Evolutionary conservation across 2,888 invertebrate genomes (phyloP).

Genomic region (Limnephilus marmoratus): DNA sequence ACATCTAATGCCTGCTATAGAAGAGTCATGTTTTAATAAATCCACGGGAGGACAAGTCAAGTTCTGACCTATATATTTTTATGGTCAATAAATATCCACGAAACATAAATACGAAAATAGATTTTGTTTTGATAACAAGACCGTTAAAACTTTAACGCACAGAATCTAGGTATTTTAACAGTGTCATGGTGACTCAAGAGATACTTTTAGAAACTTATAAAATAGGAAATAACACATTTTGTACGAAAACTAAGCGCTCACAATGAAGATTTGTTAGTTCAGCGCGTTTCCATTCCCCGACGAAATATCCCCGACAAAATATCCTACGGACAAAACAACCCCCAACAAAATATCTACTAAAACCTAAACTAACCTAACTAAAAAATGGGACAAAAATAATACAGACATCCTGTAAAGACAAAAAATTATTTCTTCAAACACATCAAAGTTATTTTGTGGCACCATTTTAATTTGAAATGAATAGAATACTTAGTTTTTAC

Average conservation of each 20-base stretch:
- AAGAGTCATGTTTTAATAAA: neutral
- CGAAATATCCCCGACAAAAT: too few relatives aligned
- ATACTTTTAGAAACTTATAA: neutral
- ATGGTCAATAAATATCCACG: neutral
- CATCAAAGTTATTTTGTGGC: too few relatives aligned
- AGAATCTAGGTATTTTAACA: neutral
- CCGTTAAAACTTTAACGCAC: neutral
- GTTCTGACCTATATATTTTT: neutral
- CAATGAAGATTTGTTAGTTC: neutral
- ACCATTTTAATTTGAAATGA: too few relatives aligned
- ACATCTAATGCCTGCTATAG: neutral
- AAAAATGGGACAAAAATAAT: too few relatives aligned
- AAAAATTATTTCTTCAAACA: too few relatives aligned
- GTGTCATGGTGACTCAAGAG: neutral
- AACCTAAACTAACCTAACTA: too few relatives aligned
- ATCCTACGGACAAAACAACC: too few relatives aligned
- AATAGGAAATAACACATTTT: neutral
- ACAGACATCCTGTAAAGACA: too few relatives aligned
- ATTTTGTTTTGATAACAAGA: neutral
- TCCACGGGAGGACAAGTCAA: neutral
- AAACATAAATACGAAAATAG: neutral
- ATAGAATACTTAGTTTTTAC: too few relatives aligned
- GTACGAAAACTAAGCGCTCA: neutral
- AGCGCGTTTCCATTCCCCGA: too few relatives aligned
- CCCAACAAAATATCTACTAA: too few relatives aligned